Evolutionary conservation across 1,140 invertebrate genomes (phyloP), one percentile per base, ranked within the genome.

Genomic region (Danaus plexippus): DNA sequence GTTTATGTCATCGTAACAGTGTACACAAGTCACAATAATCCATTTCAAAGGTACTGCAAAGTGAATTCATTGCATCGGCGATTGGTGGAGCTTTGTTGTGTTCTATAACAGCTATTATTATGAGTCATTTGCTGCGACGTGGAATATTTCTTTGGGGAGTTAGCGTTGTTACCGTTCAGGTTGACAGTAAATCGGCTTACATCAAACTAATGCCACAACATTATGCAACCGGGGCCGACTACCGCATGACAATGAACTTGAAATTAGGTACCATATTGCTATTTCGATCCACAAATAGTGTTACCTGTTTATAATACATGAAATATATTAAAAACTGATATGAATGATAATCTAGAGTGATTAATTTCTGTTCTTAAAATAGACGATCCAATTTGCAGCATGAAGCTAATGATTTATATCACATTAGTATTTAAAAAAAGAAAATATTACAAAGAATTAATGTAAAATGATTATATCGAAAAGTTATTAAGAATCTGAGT

Each of bases 201-300:
- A 68, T 69, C 61, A 64, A 58, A 71, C 42, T 61, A 61, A 61
- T 52, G 54, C 43, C 54, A 47, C 43, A 61, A 52, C 66, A 56
- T 82, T 77, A 73, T 73, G 75, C 70, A 83, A 80, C 60, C 62
- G 56, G 54, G 58, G 43, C 62, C 62, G 63, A 68, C 51, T 58
- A 71, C 69, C 68, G 71, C 71, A 77, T 80, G 80, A 80, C 75
- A 80, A 80, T 83, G 77, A 71, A 81, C 75, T 77, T 77, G 79
- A 74, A 74, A 71, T 2, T 75, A 65, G 66, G 70, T 80, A 74
- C 71, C 71, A 63, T 60, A 61, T 41, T 32, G 22, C 2, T 32
- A 6, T 32, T 32, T 32, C 7, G 22, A 32, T 32, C 4, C 5
- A 32, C 22, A 32, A 3, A 32, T 32, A 32, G 4, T 32, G 7